A percentile compares a stretch with the other conserved stretches of the same genome.
phyloP scores from a whole-genome alignment of 2,113 vertebrate species.

The Forbesichthys agassizii region DNA sequence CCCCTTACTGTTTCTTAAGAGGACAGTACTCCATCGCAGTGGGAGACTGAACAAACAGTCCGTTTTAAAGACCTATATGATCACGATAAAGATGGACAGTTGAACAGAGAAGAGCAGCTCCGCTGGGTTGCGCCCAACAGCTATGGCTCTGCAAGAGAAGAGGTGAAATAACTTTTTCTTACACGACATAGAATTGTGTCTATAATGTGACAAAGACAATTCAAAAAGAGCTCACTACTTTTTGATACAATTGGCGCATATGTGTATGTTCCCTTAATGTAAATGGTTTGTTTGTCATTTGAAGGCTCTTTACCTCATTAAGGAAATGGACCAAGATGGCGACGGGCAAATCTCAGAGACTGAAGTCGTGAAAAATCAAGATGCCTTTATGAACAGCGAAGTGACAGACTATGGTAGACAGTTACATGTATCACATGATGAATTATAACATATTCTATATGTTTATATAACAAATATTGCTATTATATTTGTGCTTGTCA shows the following conservation, averaged over 20 bases:
- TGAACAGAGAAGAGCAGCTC: conserved; percentile 86
- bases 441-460: conserved; percentile 55
- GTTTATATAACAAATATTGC: too few relatives aligned
- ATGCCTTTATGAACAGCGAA: conserved; percentile 93
- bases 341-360: conserved; percentile 84
- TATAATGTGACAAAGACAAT: not conserved
- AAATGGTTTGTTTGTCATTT: conserved; percentile 40
- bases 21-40: conserved; percentile 84
- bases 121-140: conserved; percentile 95
- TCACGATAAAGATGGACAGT: conserved; percentile 86
- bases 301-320: conserved; percentile 90
- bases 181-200: not conserved
- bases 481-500: too few relatives aligned
- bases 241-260: not conserved
- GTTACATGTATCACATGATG: conserved; percentile 72
- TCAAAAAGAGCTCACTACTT: not conserved
- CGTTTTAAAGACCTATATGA: conserved; percentile 93
- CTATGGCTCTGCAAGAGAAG: conserved; percentile 89
- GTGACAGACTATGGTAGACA: conserved; percentile 94
- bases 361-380: conserved; percentile 89
- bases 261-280: conserved; percentile 1
- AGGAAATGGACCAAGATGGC: conserved; percentile 89
- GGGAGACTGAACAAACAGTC: conserved; percentile 92
- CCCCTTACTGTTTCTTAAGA: conserved; percentile 22
- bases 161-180: conserved; percentile 72